Percentiles rank a stretch among this genome's conserved stretches.
These are phyloP conservation scores for Calcarius lapponicus DNA, from an alignment of 2,797 vertebrate genomes.

Conservation along the genomic window DNA sequence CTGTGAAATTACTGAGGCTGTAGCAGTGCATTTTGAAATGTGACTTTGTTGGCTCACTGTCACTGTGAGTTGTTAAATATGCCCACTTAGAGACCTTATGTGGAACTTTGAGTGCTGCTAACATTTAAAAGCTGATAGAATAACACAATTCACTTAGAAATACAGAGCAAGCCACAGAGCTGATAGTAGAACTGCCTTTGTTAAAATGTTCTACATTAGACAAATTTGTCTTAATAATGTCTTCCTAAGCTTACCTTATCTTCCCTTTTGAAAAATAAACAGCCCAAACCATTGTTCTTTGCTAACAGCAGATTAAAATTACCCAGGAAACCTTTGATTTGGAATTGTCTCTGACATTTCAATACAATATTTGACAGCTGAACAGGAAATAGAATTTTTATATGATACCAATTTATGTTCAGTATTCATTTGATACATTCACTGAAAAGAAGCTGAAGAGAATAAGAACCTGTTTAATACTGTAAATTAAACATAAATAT, in stretches of 20 bases:
- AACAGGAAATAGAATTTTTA: neutral
- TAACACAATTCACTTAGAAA: slow-evolving; percentile 25
- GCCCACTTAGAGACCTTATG: neutral
- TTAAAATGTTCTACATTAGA: slow-evolving; percentile 6
- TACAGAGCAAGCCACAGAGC: neutral
- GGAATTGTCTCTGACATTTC: neutral
- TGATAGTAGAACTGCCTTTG: neutral
- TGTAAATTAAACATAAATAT: neutral
- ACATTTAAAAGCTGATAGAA: neutral
- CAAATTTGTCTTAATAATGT: slow-evolving; percentile 21
- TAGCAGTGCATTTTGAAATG: neutral
- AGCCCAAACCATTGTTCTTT: slow-evolving; percentile 12
- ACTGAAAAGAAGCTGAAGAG: neutral
- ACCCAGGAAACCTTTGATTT: slow-evolving; percentile 2
- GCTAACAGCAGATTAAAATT: slow-evolving; percentile 2
- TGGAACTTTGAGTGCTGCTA: neutral
- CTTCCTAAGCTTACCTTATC: slow-evolving; percentile 8
- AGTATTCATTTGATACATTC: neutral
- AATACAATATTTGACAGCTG: neutral
- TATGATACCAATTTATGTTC: neutral
- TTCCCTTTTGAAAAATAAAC: slow-evolving; percentile 40
- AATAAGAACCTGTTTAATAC: neutral
- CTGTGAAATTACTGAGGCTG: neutral
- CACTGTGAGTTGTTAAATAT: neutral
- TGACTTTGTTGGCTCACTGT: neutral